Conservation (phyloP, 2,888 invertebrate genomes). For the Drosophila paranaensis region DNA sequence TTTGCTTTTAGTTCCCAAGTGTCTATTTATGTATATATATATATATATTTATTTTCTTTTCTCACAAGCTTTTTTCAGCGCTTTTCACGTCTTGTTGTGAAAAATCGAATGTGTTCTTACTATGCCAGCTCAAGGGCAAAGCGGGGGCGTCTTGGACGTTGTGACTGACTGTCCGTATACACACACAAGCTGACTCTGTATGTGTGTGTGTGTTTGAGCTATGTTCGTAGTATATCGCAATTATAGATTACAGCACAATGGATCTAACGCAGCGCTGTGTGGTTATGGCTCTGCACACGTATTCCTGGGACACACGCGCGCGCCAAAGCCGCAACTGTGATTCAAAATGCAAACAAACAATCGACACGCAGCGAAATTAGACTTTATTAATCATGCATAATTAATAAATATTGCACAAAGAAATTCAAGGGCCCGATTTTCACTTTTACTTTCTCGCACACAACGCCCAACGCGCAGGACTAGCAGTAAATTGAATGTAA, state of each 20-base stretch:
- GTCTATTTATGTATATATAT: slow-evolving; percentile 18
- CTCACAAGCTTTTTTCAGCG: slow-evolving; percentile 10
- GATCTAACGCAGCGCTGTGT: slow-evolving; percentile 15
- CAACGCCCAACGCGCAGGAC: slow-evolving; percentile 64
- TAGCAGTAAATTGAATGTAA: slow-evolving; percentile 43
- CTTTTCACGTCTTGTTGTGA: slow-evolving; percentile 73
- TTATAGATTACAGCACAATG: slow-evolving; percentile 71
- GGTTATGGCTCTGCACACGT: not conserved
- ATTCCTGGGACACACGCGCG: slow-evolving; percentile 20
- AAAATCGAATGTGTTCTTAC: slow-evolving; percentile 74
- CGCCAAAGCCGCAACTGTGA: slow-evolving; percentile 21
- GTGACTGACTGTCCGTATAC: slow-evolving; percentile 28
- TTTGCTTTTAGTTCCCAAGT: slow-evolving; percentile 15
- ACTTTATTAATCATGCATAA: slow-evolving; percentile 62
- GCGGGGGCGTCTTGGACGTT: slow-evolving; percentile 71
- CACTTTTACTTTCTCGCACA: slow-evolving; percentile 71
- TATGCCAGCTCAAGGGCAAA: slow-evolving; percentile 68
- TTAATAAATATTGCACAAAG: slow-evolving; percentile 54
- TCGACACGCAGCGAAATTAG: slow-evolving; percentile 19
- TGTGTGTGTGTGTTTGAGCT: slow-evolving; percentile 27
- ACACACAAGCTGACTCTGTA: slow-evolving; percentile 19
- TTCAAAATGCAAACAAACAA: slow-evolving; percentile 34
- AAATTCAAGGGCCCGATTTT: slow-evolving; percentile 72
- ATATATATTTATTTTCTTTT: slow-evolving; percentile 12
- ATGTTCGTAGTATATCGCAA: slow-evolving; percentile 51